These are phyloP conservation scores for Paraplagusia blochii DNA, from an alignment of 2,113 vertebrate species.

Conservation along the genomic window DNA sequence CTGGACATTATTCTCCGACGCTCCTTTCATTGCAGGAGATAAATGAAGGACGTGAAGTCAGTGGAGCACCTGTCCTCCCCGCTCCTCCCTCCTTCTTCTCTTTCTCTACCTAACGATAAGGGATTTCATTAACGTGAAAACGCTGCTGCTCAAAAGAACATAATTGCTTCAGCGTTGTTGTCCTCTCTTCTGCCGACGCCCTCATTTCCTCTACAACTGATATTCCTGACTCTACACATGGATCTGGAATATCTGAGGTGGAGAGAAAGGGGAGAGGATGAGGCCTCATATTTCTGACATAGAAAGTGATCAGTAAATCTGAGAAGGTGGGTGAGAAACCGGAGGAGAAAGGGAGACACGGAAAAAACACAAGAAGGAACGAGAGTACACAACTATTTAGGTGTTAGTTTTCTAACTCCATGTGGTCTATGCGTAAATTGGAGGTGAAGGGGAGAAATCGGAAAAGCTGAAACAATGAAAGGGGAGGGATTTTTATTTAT, in stretches of 20 bases:
- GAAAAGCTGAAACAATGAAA: no score
- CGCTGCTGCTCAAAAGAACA: conserved; percentile 76
- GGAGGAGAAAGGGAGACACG: no score
- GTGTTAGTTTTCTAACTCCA: no score
- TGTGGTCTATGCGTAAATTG: no score
- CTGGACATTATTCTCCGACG: conserved; percentile 59
- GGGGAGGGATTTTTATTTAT: no score
- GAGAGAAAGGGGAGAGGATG: no score
- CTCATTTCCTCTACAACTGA: conserved; percentile 78
- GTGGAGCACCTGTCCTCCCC: conserved; percentile 75
- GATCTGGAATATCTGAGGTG: neutral
- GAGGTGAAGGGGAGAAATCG: no score
- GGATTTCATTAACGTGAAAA: conserved; percentile 82
- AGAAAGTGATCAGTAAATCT: neutral
- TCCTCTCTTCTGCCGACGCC: conserved; percentile 74
- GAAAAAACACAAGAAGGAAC: no score
- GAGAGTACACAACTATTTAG: no score
- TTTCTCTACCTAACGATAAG: conserved; percentile 71
- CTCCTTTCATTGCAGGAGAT: conserved; percentile 74
- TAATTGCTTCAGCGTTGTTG: conserved; percentile 81
- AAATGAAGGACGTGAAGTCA: conserved; percentile 76
- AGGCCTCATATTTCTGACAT: neutral
- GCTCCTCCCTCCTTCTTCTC: conserved; percentile 69
- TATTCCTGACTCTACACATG: conserved; percentile 76
- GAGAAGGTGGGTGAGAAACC: neutral